These are phyloP conservation scores for Himalopsyche japonica DNA, from an alignment of 2,888 invertebrate genomes.

Conservation along the genomic window DNA sequence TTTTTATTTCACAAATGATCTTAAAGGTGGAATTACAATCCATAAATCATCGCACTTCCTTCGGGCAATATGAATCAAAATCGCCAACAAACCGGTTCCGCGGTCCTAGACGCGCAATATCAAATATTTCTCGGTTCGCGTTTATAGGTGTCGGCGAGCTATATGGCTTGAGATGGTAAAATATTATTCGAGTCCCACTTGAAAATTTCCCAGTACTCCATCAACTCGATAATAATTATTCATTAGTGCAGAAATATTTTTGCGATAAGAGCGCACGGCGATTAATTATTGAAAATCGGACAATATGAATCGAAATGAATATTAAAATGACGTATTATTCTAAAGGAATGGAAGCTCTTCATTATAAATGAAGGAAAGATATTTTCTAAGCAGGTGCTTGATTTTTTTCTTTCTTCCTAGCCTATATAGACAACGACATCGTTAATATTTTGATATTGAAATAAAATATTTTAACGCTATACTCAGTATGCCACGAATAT, in stretches of 20 bases:
- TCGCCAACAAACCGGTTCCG: neutral
- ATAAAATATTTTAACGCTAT: too few relatives aligned
- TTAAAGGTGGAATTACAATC: slow-evolving; percentile 35
- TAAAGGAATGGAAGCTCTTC: too few relatives aligned
- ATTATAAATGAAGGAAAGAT: too few relatives aligned
- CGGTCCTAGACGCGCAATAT: neutral
- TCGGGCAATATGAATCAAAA: slow-evolving; percentile 2
- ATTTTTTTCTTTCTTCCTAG: too few relatives aligned
- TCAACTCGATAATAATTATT: neutral
- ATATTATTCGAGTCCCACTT: neutral
- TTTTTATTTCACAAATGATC: slow-evolving; percentile 20
- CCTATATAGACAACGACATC: too few relatives aligned
- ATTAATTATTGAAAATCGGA: neutral
- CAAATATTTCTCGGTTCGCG: neutral
- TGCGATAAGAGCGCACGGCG: neutral
- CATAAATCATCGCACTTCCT: slow-evolving; percentile 27
- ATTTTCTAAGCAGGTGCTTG: too few relatives aligned
- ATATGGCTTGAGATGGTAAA: neutral
- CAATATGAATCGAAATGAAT: too few relatives aligned
- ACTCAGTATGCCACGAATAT: too few relatives aligned
- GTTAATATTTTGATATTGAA: too few relatives aligned
- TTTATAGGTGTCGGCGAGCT: neutral
- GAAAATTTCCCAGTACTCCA: neutral
- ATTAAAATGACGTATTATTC: too few relatives aligned
- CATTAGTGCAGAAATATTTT: neutral